These are phyloP conservation scores for Machaerirhynchus nigripectus DNA, from an alignment of 2,113 vertebrate species.

Conservation along the genomic window DNA sequence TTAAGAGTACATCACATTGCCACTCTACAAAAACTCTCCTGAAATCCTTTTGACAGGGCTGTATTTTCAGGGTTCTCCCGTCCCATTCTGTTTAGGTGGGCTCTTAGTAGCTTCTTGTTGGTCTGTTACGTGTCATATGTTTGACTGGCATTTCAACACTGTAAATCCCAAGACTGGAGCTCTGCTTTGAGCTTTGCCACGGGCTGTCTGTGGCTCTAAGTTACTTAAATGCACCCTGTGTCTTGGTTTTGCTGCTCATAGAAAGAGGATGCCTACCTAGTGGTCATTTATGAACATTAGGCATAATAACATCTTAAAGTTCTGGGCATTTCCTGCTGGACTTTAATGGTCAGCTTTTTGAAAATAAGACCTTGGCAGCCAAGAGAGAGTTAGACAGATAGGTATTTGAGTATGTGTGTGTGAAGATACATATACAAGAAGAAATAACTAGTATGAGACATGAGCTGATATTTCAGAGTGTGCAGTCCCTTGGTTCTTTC, in stretches of 20 bases:
- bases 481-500: background rate
- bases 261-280: background rate
- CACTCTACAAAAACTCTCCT: background rate
- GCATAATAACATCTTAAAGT: background rate
- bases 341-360: background rate
- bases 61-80: background rate
- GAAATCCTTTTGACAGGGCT: background rate
- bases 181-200: background rate
- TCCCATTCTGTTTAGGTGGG: background rate
- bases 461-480: background rate
- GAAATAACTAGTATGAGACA: background rate
- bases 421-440: background rate
- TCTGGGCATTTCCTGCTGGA: background rate
- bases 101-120: background rate
- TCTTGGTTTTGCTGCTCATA: background rate
- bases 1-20: background rate
- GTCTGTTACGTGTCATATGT: background rate
- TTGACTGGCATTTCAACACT: background rate
- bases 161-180: background rate
- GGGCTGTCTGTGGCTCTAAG: background rate
- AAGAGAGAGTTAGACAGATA: background rate
- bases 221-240: background rate
- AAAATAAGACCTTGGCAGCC: background rate
- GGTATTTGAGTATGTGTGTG: background rate
- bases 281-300: background rate